Base-by-base conservation (phyloP, 2,113 vertebrate species). In the Phylloscopus trochiloides region DNA sequence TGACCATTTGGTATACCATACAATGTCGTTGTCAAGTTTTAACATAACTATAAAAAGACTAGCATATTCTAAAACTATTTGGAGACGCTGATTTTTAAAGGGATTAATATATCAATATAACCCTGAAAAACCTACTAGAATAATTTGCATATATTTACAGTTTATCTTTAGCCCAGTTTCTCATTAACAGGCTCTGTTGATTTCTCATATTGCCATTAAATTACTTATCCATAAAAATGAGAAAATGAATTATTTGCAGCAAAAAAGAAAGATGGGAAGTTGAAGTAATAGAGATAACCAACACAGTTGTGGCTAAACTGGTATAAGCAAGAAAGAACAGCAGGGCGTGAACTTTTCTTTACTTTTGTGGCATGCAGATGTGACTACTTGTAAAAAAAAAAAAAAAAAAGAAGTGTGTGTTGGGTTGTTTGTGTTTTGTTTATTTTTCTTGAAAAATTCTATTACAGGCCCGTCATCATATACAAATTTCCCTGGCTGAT, bases 401-500 rank as follows among this genome's bases (percentile, higher is more conserved):
- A 48, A 48, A 43, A 32, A 77, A 86, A 85, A 66, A 70, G 5
- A 65, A 74, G 6, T 10, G 12, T 13, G 5, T 17, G 16, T 50
- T 45, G 10, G 9, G 22, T 34, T 18, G 9, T 36, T 67, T 29
- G 34, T 5, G 3, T 2, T 7, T 58, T 16, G 68, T 26, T 81
- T 11, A 52, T 62, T 94, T 66, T 25, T 75, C 52, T 90, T 94
- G 87, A 95, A 94, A 94, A 92, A 88, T 82, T 90, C 67, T 3
- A 3, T 63, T 96, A 72, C 59, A 93, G 72, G 71, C 88, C 90
- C 88, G 85, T 80, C 92, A 77, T 85, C 59, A 48, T 55, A 74
- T 95, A 86, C 48, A 86, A 61, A 92, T 74, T 86, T 96, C n/a
- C 55, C 40, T 43, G 43, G 81, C 88, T 96, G 78, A 96, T 97